phyloP scores from a whole-genome alignment of 2,113 vertebrate species.

The Prolemur simus region DNA sequence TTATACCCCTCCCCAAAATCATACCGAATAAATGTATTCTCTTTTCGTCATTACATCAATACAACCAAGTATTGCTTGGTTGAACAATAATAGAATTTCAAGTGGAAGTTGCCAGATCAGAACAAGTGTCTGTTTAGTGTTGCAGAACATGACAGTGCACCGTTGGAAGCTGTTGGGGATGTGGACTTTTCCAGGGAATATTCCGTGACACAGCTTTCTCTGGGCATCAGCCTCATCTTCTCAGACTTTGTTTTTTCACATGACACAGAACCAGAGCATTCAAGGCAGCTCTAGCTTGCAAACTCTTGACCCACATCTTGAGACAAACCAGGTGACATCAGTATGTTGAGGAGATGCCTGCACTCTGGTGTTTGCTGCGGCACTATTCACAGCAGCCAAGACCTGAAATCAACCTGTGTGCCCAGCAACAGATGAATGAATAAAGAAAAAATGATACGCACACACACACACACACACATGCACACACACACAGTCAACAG shows the following conservation, averaged over 20 bases:
- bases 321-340: background rate
- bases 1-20: background rate
- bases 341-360: background rate
- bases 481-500: background rate
- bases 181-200: rapidly evolving
- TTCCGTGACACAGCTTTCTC: rapidly evolving
- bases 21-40: background rate
- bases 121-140: rapidly evolving
- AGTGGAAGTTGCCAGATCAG: no score
- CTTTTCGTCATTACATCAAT: background rate
- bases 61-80: no score
- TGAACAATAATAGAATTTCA: background rate
- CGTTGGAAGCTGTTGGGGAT: rapidly evolving
- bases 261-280: rapidly evolving
- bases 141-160: rapidly evolving
- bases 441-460: background rate
- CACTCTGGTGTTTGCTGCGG: no score
- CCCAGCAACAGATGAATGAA: background rate
- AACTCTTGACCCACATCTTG: background rate
- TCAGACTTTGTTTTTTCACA: rapidly evolving
- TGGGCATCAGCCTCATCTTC: no score
- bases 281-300: background rate
- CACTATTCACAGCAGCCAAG: background rate
- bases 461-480: no score
- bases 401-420: background rate